Evolutionary conservation across 2,113 vertebrate species (phyloP), one percentile per base, ranked within the genome.

Genomic region (Turnix velox): DNA sequence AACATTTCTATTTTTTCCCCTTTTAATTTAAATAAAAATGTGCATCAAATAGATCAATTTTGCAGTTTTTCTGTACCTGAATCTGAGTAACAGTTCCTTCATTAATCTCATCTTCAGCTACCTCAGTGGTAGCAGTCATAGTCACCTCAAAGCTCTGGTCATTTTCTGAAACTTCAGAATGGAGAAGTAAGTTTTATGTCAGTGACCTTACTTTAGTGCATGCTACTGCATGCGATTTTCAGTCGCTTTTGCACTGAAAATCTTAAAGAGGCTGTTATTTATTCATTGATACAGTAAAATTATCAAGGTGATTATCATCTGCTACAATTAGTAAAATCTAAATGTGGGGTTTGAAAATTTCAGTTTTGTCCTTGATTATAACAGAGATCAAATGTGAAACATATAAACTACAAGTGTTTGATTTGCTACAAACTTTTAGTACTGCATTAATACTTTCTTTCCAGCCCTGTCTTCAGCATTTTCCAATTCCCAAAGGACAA

Each of bases 101-200:
- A 2, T 98, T 98, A 69, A 99, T 97, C 52, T 99, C 98, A 58
- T 97, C 97, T 61, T 98, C 98, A 45, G 98, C 98, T 62, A 98
- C 98, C 84, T 99, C 98, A n/a, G 99, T 98, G 67, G 98, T 98
- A 49, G 99, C 98, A 27, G 99, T 99, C 99, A 99, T 99, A 58
- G 99, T 99, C 97, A 99, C 98, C 98, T 99, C 99, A 91, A 99
- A 99, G 97, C 98, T 99, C 92, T 99, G 98, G 65, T 99, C 98
- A 91, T 97, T 98, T 95, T 99, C 98, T 87, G 98, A 98, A 98
- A 98, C 99, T 99, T 95, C n/a, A 97, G 87, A 95, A 92, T 27
- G 57, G 10, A 3, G 15, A 52, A 58, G 27, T 92, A 63, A 92
- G 76, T 92, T n/a, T 27, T n/a, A 46, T 4, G 67, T 18, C 23